Evolutionary conservation across 2,888 invertebrate species (phyloP), one percentile per base, ranked within the genome.

Genomic region (Drosophila niveifrons): DNA sequence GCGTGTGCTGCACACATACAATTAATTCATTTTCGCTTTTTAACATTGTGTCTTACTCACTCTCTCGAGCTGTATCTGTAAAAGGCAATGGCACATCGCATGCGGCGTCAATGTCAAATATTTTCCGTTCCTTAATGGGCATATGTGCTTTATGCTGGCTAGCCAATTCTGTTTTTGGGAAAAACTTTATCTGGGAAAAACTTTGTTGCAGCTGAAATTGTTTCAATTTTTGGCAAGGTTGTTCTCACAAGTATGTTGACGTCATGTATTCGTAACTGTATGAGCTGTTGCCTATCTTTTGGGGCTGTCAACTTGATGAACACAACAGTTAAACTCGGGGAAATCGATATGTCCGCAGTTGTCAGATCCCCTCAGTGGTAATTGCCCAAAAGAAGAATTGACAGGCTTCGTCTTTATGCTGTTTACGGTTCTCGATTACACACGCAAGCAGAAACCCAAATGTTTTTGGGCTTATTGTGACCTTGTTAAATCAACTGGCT

Each of bases 91-190:
- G 53, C 58, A 57, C 41, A 41, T 46, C 64, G 36, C 62, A 47
- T 56, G 55, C 47, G 62, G 65, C 56, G 69, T 78, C 85, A 85
- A 80, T 85, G 85, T 84, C 74, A 78, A 85, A 89, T 82, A 79
- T 83, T 84, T 83, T 73, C 66, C 81, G 72, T 66, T 88, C 66
- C 80, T 77, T 86, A 83, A 80, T 82, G 71, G 88, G 67, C 69
- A 79, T 23, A 31, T 78, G 43, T 34, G 18, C 15, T 55, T 68
- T 41, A 41, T 41, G 39, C 39, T 15, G 36, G 6, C n/a, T 0
- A 13, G 17, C 29, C 15, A 23, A 39, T 10, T 39, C 17, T 66
- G 13, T 64, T 63, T 64, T 52, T 56, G 41, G 47, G 39, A 75
- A 73, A 63, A 63, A 55, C 15, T 46, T 31, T 53, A 43, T 43